These are phyloP conservation scores for Rhagoletis zephyria DNA, from an alignment of 1,140 invertebrate genomes.

Conservation along the genomic window DNA sequence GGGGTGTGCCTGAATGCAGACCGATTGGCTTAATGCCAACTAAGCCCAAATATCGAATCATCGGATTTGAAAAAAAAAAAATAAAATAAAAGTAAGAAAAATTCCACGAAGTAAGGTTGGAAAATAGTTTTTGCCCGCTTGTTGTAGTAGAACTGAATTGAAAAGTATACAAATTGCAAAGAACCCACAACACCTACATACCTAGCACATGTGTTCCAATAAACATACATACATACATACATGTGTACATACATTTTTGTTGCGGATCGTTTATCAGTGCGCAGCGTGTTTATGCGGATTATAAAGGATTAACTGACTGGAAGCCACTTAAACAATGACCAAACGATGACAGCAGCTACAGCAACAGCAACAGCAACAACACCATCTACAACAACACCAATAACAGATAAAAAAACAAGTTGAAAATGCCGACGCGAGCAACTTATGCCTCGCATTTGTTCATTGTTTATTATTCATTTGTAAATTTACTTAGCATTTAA, in stretches of 20 bases:
- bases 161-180: slow-evolving; percentile 26
- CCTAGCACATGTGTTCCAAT: neutral
- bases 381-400: neutral
- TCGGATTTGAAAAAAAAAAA: neutral
- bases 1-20: neutral
- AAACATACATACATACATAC: neutral
- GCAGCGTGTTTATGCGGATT: slow-evolving; percentile 41
- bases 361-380: neutral
- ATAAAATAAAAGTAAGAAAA: neutral
- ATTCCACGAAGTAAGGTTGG: neutral
- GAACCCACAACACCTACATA: neutral
- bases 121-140: slow-evolving; percentile 1
- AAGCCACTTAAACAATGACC: slow-evolving; percentile 49
- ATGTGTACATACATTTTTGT: neutral
- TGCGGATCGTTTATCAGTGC: neutral
- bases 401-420: neutral
- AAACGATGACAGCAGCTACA: neutral
- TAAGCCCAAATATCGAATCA: slow-evolving; percentile 37
- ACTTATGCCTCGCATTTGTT: neutral
- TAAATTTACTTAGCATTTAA: slow-evolving; percentile 34
- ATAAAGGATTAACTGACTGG: slow-evolving; percentile 47
- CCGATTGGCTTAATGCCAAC: slow-evolving; percentile 30
- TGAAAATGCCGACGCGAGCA: neutral
- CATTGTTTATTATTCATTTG: slow-evolving; percentile 25
- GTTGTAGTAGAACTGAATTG: neutral